Conservation (phyloP, 2,888 invertebrate genomes). For the Chloroclysta siterata region DNA sequence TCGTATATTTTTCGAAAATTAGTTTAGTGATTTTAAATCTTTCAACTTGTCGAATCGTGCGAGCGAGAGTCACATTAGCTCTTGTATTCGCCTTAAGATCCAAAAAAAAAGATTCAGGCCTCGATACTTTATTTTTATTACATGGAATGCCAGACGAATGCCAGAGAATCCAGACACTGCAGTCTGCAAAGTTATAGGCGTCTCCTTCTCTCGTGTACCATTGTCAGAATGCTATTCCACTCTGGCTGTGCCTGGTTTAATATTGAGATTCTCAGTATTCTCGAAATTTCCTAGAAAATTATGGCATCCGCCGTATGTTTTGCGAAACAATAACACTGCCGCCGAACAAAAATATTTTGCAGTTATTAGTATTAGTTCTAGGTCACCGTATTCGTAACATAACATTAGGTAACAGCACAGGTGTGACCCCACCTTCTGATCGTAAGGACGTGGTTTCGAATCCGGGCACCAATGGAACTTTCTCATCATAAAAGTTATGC, state of each 20-base stretch:
- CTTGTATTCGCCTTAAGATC: too few species aligned
- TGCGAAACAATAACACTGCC: slow-evolving; percentile 1
- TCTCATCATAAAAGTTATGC: too few species aligned
- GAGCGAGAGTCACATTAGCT: too few species aligned
- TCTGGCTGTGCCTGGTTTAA: not conserved
- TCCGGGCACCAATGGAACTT: too few species aligned
- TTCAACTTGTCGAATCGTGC: too few species aligned
- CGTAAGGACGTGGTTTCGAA: not conserved
- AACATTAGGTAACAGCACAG: not conserved
- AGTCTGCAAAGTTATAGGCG: not conserved
- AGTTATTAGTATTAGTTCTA: not conserved
- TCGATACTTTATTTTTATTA: not conserved
- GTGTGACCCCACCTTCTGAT: too few species aligned
- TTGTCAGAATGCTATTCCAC: slow-evolving; percentile 2
- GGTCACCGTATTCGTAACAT: not conserved
- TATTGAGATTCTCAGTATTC: slow-evolving; percentile 5
- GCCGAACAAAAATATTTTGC: not conserved
- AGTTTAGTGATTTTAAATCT: too few species aligned
- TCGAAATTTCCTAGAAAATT: slow-evolving; percentile 13
- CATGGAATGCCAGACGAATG: slow-evolving; percentile 12
- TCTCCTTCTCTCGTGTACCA: slow-evolving; percentile 5
- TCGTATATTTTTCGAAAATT: too few species aligned
- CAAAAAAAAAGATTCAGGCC: not conserved
- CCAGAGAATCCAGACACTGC: slow-evolving; percentile 3
- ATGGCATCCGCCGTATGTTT: not conserved